phyloP scores from a whole-genome alignment of 2,113 vertebrate genomes.

The Hyla sarda region DNA sequence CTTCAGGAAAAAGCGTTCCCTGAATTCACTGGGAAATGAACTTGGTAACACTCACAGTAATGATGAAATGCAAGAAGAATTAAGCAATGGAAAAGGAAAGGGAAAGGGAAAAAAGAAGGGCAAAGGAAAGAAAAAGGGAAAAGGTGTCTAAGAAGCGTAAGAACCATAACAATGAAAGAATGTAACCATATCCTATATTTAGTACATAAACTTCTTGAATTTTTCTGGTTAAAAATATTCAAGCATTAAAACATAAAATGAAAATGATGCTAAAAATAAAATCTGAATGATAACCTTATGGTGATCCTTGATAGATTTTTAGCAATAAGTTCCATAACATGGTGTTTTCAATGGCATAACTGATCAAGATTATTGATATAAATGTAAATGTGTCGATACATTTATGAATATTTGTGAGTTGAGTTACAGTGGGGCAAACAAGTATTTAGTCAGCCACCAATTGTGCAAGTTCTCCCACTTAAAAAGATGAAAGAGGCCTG shows the following conservation, averaged over 20 bases:
- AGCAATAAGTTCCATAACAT: neutral
- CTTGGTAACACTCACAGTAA: no score
- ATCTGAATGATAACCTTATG: neutral
- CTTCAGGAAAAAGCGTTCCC: neutral
- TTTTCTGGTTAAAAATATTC: neutral
- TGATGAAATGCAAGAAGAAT: neutral
- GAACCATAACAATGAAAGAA: neutral
- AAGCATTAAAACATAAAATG: slow-evolving; percentile 8
- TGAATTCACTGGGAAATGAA: no score
- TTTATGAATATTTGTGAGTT: no score
- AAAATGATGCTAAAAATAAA: neutral
- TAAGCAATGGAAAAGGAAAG: neutral
- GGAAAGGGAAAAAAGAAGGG: neutral
- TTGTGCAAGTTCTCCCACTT: no score
- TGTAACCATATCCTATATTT: neutral
- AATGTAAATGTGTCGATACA: no score
- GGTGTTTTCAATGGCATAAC: neutral
- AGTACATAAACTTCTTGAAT: neutral
- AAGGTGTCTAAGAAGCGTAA: neutral
- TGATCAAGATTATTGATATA: neutral
- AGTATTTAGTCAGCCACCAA: no score
- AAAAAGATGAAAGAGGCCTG: no score
- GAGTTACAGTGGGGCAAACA: no score
- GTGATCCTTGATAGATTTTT: neutral
- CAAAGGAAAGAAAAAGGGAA: neutral